Evolutionary conservation across 2,113 vertebrate genomes (phyloP).

Genomic region (Tupaia chinensis): DNA sequence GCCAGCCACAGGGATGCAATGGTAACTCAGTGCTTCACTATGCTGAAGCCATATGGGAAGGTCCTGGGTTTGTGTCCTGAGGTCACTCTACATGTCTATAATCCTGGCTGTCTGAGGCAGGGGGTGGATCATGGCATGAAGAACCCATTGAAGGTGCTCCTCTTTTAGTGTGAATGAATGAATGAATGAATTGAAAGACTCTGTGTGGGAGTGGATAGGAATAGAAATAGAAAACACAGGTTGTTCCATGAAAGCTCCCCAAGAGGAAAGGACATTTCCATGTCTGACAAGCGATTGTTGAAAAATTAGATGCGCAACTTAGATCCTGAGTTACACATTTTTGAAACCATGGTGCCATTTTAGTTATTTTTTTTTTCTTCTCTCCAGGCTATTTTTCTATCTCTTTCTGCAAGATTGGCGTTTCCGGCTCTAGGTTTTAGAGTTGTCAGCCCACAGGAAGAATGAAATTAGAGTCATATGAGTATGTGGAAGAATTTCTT

Average conservation of each 20-base stretch:
- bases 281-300: neutral
- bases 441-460: neutral
- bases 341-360: neutral
- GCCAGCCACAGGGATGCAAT: no score
- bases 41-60: no score
- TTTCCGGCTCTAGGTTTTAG: neutral
- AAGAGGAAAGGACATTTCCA: neutral
- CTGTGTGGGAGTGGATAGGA: neutral
- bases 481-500: neutral
- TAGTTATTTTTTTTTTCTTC: neutral
- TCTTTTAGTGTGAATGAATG: no score
- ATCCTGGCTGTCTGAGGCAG: no score
- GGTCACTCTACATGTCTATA: no score
- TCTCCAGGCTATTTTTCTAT: neutral
- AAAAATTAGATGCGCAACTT: neutral
- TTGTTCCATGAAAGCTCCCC: neutral
- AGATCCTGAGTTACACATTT: neutral
- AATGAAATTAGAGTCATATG: neutral
- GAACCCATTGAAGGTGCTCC: no score
- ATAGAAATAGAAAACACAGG: neutral
- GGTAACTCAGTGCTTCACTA: no score
- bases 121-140: no score
- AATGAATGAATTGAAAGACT: neutral
- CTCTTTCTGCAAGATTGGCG: slow-evolving; percentile 17
- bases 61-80: no score